Percentiles rank a stretch among this genome's conserved stretches.
These are phyloP conservation scores for Syngnathus typhle DNA, from an alignment of 2,113 vertebrate genomes.

Conservation along the genomic window DNA sequence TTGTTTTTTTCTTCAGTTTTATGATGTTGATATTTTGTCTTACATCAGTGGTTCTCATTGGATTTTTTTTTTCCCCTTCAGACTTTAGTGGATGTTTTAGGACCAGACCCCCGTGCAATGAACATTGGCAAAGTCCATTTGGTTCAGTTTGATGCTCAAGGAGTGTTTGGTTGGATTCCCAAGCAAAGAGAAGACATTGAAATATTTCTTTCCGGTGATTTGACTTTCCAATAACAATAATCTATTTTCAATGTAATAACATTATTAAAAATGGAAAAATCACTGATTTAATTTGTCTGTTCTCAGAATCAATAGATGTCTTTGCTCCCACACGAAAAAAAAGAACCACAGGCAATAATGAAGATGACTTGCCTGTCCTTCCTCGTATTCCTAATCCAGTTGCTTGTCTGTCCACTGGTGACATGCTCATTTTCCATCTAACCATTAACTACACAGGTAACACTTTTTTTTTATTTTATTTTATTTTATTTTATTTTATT, in stretches of 20 bases:
- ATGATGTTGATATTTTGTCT: background rate
- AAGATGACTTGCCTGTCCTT: constrained; percentile 17
- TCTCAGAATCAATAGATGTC: constrained; percentile 46
- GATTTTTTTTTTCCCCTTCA: constrained; percentile 42
- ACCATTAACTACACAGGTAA: constrained; percentile 76
- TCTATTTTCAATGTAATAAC: background rate
- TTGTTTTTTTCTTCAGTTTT: constrained; percentile 1
- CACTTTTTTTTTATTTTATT: background rate
- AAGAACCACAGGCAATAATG: constrained; percentile 28
- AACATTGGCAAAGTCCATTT: constrained; percentile 73
- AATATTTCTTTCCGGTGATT: constrained; percentile 74
- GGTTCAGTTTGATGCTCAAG: constrained; percentile 73
- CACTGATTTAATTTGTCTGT: background rate
- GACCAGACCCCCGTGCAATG: constrained; percentile 74
- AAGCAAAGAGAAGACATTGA: constrained; percentile 64
- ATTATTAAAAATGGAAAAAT: background rate
- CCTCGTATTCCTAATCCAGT: constrained; percentile 82
- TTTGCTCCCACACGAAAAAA: constrained; percentile 30
- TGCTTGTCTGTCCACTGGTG: constrained; percentile 75
- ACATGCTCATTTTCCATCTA: constrained; percentile 82
- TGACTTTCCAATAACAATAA: background rate
- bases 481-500: background rate
- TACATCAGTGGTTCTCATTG: background rate
- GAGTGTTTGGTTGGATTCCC: constrained; percentile 81
- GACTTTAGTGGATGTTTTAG: constrained; percentile 74